Evolutionary conservation across 1,140 invertebrate genomes (phyloP), one percentile per base, ranked within the genome.

Genomic region (Anastatus disparis): DNA sequence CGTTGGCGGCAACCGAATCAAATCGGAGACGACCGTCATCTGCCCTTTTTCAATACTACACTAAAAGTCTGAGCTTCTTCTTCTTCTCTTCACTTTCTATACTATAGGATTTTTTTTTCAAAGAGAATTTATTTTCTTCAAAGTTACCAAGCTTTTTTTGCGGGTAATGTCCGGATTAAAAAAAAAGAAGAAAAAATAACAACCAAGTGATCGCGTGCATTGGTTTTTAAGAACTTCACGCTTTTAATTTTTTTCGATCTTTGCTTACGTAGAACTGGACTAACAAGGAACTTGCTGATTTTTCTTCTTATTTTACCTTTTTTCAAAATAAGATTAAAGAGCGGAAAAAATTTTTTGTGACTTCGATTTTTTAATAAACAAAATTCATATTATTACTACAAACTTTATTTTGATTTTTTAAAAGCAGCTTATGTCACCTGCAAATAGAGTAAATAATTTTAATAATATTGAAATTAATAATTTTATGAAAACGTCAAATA

Each of bases 1-100:
- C n/a, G n/a, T n/a, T n/a, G 59, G 59, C 74, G 70, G 72, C 68
- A 73, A 78, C 75, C 79, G 77, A 71, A 74, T 75, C 76, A 71
- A 79, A 80, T 79, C 74, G 75, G 24, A n/a, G 12, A 66, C 75
- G 74, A 40, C 70, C 72, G 52, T 76, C 74, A 75, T 76, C 70
- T 74, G 74, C 59, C 42, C 62, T 71, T 71, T 46, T 62, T 64
- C 31, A 56, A 56, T 42, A 42, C 15, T 29, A 24, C 55, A 3
- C 12, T 27, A 8, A 9, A 9, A 29, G 55, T 27, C 27, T 46
- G n/a, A 20, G 6, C 59, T n/a, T 46, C n/a, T 50, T 46, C 17
- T 12, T 48, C 46, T 35, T 17, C 1, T n/a, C n/a, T n/a, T n/a
- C n/a, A n/a, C n/a, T n/a, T n/a, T n/a, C n/a, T n/a, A n/a, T n/a